Base-by-base conservation (phyloP, 2,888 invertebrate species). In the Platycheirus albimanus region DNA sequence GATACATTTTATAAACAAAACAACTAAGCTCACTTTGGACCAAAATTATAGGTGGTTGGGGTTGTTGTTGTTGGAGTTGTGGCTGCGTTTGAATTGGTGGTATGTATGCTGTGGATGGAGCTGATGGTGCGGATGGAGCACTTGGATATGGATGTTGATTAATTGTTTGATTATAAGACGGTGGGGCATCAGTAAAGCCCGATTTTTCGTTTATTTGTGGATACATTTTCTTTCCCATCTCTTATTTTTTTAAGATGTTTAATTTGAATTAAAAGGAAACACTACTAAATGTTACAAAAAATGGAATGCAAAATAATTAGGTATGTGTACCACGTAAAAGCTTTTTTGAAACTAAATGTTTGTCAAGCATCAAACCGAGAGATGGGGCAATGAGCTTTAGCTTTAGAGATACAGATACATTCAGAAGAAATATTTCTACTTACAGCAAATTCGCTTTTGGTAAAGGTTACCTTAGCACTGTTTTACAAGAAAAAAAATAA, bases 1-100 rank as follows among this genome's bases (percentile, higher is more conserved):
- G 0, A 24, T 13, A 10, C 0, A n/a, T 6, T 30, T n/a, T 36
- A 19, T 5, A 7, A 5, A 13, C 17, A 38, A 10, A 4, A 20
- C 11, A n/a, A n/a, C 24, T 11, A 11, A 19, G 63, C 69, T 58
- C 15, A 85, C 84, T 70, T 64, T 77, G 74, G 2, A 67, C 47
- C 17, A 51, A 67, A 6, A 77, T 24, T 0, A 52, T 38, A 41
- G 52, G 20, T 52, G 41, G 67, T 30, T 30, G n/a, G n/a, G n/a
- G n/a, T n/a, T n/a, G n/a, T n/a, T n/a, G 70, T 6, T 28, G 36
- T 47, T 52, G 72, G 8, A 19, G 71, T 2, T 66, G 74, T 8
- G n/a, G 49, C 6, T 36, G 54, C n/a, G 33, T 45, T 36, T 30
- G 47, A 7, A 20, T 38, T 6, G 20, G 41, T 8, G 3, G 15